Evolutionary conservation across 2,888 invertebrate genomes (phyloP), one percentile per base, ranked within the genome.

Genomic region (Lasioglossum figueresi): DNA sequence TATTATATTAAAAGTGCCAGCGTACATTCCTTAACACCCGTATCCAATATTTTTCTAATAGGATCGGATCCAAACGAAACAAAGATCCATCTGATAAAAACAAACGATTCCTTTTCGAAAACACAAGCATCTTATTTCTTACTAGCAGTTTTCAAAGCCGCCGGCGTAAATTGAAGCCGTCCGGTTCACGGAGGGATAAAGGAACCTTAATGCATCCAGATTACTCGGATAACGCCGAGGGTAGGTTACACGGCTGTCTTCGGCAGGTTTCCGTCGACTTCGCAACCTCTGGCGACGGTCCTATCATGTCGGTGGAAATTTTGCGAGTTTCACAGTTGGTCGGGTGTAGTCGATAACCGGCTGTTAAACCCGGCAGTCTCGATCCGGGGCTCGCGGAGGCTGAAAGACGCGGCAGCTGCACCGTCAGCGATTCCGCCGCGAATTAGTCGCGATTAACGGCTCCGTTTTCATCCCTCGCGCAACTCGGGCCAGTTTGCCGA

Each of bases 181-280:
- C 6, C 6, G 19, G 19, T 48, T 48, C 6, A 6, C 19, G 6
- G 23, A 14, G n/a, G 12, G 12, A 12, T 12, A 56, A 12, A n/a
- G 10, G 56, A n/a, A n/a, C 1, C 56, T 12, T 56, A 56, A 12
- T 56, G 56, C 31, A 19, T 31, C 79, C 81, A 87, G 90, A 88
- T 91, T 91, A 92, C 88, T 79, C 84, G 87, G 86, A 84, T 88
- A 87, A 91, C 91, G 84, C 80, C 68, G 80, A 86, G 91, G 88
- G 93, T 92, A 91, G 92, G 89, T 93, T 92, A 93, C 91, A 88
- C 79, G 81, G 75, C 56, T 59, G 59, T 70, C 70, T 78, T 79
- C 80, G 72, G 63, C 82, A 76, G 81, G 82, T 76, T 76, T n/a
- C 37, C 43, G 52, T 19, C 52, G 71, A 78, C 88, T 86, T 85